Evolutionary conservation across 2,888 invertebrate genomes (phyloP).

Genomic region (Cancer borealis): DNA sequence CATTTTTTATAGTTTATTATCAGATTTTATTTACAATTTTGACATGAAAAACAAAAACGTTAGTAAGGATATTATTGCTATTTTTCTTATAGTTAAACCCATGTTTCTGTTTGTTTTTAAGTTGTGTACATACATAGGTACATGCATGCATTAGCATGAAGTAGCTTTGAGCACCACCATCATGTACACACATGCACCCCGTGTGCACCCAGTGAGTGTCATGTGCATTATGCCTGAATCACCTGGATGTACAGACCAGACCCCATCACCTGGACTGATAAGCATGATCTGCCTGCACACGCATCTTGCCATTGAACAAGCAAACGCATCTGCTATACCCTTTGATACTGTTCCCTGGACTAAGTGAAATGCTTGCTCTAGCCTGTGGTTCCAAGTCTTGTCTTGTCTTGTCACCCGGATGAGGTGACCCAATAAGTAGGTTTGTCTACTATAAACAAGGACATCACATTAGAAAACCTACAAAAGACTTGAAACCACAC

Average conservation of each 20-base stretch:
- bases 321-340: slow-evolving; percentile 73
- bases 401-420: not conserved
- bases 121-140: slow-evolving; percentile 32
- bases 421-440: slow-evolving; percentile 32
- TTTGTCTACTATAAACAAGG: not conserved
- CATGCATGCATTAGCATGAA: slow-evolving; percentile 47
- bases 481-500: slow-evolving; percentile 71
- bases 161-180: slow-evolving; percentile 46
- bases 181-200: slow-evolving; percentile 46
- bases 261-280: slow-evolving; percentile 2
- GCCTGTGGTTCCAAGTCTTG: slow-evolving; percentile 73
- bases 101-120: not conserved
- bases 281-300: slow-evolving; percentile 62
- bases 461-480: not conserved
- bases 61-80: slow-evolving; percentile 36
- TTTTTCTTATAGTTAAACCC: slow-evolving; percentile 10
- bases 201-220: slow-evolving; percentile 44
- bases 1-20: slow-evolving; percentile 46
- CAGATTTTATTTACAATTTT: not conserved
- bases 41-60: not conserved
- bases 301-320: slow-evolving; percentile 69
- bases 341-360: slow-evolving; percentile 75
- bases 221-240: slow-evolving; percentile 50
- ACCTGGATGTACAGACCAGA: slow-evolving; percentile 43
- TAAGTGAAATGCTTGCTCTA: slow-evolving; percentile 73